phyloP scores from a whole-genome alignment of 2,888 invertebrate genomes.

The Andrena haemorrhoa region DNA sequence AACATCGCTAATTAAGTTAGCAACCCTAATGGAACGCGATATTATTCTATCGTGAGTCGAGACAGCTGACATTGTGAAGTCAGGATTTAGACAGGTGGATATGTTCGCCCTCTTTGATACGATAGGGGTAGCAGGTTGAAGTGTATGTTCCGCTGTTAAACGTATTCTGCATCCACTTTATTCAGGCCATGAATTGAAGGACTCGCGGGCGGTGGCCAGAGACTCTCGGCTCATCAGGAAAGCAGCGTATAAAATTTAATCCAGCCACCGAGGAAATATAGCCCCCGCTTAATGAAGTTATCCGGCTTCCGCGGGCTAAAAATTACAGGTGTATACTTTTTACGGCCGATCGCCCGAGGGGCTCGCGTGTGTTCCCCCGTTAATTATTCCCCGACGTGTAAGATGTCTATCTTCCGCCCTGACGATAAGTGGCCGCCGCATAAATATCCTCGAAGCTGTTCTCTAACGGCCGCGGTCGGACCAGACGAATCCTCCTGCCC shows the following conservation, averaged over 20 bases:
- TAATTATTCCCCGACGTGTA: conserved; percentile 33
- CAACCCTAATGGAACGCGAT: too few species aligned
- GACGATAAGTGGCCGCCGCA: conserved; percentile 18
- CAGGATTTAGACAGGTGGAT: too few species aligned
- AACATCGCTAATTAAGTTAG: too few species aligned
- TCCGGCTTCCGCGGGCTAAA: not conserved
- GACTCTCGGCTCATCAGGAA: not conserved
- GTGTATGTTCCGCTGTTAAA: not conserved
- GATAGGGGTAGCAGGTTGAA: not conserved
- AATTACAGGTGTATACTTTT: conserved; percentile 33
- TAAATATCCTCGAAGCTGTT: conserved; percentile 7
- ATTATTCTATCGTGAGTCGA: too few species aligned
- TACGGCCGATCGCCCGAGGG: conserved; percentile 8
- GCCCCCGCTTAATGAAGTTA: conserved; percentile 9
- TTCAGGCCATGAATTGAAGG: not conserved
- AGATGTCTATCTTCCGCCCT: conserved; percentile 40
- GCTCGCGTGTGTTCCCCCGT: conserved; percentile 33
- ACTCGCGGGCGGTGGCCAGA: not conserved
- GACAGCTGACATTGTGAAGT: too few species aligned
- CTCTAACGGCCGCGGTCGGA: not conserved
- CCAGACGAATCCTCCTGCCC: conserved; percentile 4
- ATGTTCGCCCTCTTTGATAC: too few species aligned
- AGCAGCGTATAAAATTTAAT: conserved; percentile 13
- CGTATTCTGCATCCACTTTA: not conserved
- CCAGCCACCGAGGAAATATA: conserved; percentile 2